Evolutionary conservation across 1,140 invertebrate genomes (phyloP).

Genomic region (Lepidotrigona ventralis): DNA sequence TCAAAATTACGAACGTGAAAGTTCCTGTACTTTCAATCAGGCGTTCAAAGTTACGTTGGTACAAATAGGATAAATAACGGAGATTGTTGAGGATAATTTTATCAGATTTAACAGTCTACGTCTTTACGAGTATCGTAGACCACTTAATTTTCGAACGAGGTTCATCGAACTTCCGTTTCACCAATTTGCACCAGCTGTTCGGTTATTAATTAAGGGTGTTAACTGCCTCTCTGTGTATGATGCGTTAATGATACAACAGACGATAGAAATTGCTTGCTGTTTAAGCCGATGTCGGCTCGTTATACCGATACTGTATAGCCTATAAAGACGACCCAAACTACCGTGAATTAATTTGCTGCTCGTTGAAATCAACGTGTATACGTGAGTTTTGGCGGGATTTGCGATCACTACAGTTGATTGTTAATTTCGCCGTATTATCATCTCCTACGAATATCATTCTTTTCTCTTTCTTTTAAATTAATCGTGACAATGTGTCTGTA

Average conservation of each 20-base stretch:
- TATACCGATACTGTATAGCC: not conserved
- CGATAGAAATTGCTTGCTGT: constrained; percentile 53
- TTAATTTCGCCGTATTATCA: not conserved
- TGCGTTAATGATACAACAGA: constrained; percentile 21
- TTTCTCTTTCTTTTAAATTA: not conserved
- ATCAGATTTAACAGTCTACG: not conserved
- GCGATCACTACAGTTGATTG: not conserved
- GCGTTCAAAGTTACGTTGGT: not conserved
- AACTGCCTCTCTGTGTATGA: constrained; percentile 12
- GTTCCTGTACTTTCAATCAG: not conserved
- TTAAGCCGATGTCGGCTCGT: constrained; percentile 30
- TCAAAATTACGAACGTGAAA: not conserved
- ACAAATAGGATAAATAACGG: not conserved
- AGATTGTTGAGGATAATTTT: not conserved
- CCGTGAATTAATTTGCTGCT: constrained; percentile 4
- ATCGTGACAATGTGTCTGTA: not conserved
- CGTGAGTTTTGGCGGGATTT: not conserved
- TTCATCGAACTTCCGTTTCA: constrained; percentile 37
- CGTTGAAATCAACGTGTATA: constrained; percentile 18
- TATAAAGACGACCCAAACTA: not conserved
- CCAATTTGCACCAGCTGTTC: constrained; percentile 28
- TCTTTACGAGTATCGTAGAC: not conserved
- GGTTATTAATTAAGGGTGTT: constrained; percentile 59
- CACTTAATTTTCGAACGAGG: constrained; percentile 45
- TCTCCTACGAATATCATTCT: not conserved